Percentiles rank a stretch among this genome's conserved stretches.
These are phyloP conservation scores for Drosophila lutescens DNA, from an alignment of 2,888 invertebrate species.

Conservation along the genomic window DNA sequence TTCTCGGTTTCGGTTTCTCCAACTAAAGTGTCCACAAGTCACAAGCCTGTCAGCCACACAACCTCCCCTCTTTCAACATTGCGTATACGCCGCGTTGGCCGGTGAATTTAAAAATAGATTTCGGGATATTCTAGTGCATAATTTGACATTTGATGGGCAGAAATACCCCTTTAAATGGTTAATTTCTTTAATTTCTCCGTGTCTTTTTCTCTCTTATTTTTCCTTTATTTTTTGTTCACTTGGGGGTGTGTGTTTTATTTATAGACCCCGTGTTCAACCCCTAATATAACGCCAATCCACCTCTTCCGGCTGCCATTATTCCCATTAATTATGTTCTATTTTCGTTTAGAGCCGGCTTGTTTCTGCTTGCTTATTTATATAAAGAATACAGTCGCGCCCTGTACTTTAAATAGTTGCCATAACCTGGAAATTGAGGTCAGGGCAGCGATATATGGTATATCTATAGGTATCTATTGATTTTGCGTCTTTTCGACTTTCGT, in stretches of 20 bases:
- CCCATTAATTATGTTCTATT: conserved; percentile 56
- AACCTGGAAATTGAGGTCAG: neutral
- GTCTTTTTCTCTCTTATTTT: neutral
- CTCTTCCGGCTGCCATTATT: conserved; percentile 37
- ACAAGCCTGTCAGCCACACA: conserved; percentile 27
- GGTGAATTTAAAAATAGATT: conserved; percentile 6
- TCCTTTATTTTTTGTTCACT: too few species aligned
- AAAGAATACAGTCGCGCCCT: neutral
- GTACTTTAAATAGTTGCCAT: conserved; percentile 23
- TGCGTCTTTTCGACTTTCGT: neutral
- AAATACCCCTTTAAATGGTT: conserved; percentile 4
- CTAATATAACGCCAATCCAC: conserved; percentile 11
- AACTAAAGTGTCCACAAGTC: conserved; percentile 42
- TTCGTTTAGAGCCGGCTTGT: conserved; percentile 18
- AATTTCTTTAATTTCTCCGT: conserved; percentile 8
- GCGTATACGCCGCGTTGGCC: conserved; percentile 26
- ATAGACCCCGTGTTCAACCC: conserved; percentile 11
- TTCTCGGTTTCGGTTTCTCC: conserved; percentile 13
- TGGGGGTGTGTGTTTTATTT: conserved; percentile 14
- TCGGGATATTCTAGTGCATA: conserved; percentile 2
- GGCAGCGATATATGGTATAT: too few species aligned
- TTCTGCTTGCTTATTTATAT: conserved; percentile 47
- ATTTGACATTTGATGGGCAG: conserved; percentile 23
- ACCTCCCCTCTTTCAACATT: conserved; percentile 6
- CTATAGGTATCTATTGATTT: conserved; percentile 30